Base-by-base conservation (phyloP, 2,888 invertebrate genomes). In the Hermaeophaga mercurialis region DNA sequence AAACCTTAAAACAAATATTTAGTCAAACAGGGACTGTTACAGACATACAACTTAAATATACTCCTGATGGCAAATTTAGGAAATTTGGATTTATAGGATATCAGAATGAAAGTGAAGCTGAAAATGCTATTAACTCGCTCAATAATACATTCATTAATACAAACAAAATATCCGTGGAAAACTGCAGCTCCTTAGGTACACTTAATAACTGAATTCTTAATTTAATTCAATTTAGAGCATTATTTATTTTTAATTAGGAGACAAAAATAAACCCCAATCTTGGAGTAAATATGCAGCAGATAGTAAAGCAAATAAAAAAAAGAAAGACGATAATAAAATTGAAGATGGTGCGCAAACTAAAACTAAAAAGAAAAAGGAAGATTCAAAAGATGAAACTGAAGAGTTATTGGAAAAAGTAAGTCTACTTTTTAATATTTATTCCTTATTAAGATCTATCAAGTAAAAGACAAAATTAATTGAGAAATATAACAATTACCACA, bases 41-140 rank as follows among this genome's bases (percentile, higher is more conserved):
- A 5, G 98, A 99, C 80, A 85, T 96, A 5, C 92, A 94, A 70
- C 78, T 98, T 5, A 98, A 97, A 76, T 96, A 90, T 71, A 94
- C 94, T 0, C 85, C 88, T 66, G 89, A 93, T 80, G 96, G 97
- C 6, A 88, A 87, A 73, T 98, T 98, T 75, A 83, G 98, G 56
- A 88, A 90, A 69, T 98, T 98, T 79, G 94, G 89, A 3, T 98
- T 98, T 73, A 81, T 99, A 66, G 98, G 98, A 5, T 98, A 86
- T 76, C 87, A 91, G 72, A 85, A 82, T 15, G 90, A 89, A 59
- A 85, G 87, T 43, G 89, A 93, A 71, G 96, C 95, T 0, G 72
- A 84, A 43, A 81, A 81, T 24, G 97, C 97, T 0, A 81, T 87
- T 24, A 80, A 88, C 12, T 86, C 87, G 72, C 93, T 94, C 65